Base-by-base conservation (phyloP, 1,140 invertebrate genomes). In the Brachionus rubens region DNA sequence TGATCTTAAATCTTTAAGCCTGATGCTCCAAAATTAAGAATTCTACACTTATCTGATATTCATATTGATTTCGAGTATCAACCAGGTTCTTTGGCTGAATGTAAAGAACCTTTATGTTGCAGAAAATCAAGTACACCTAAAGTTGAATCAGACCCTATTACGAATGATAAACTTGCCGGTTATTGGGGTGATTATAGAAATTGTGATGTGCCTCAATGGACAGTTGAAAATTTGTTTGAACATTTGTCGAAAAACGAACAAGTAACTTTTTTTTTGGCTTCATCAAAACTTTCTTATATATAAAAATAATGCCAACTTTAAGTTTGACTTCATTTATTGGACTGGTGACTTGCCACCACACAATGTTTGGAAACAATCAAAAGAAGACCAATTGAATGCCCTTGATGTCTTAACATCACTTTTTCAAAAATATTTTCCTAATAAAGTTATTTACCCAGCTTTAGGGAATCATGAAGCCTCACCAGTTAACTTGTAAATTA, bases 281-380 rank as follows among this genome's bases (percentile, higher is more conserved):
- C 21, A 24, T 65, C 21, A 19, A 26, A 1, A 24, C 16, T 48
- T 24, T 24, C 10, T 24, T 6, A 9, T 14, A 54, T 26, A 26
- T 54, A 10, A 54, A 54, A 14, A 33, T 48, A 48, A 10, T 7
- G 1, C 28, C 14, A 19, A 0, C 1, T 43, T 36, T 41, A 16
- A 77, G 48, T 78, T 75, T 72, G 94, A 98, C 85, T 96, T 95
- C 82, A 95, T 98, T 78, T 83, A 96, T n/a, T 98, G 94, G 93
- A 98, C 96, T 0, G 96, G 96, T 1, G 96, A 99, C 86, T 83
- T 98, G 59, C 94, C 94, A 19, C 91, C 95, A 0, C 96, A 99
- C 81, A 93, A 98, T 83, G 90, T 97, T 0, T 98, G 95, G 95
- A 96, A 97, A 82, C 94, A 98, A 85, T 94, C 93, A 0, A 88